Percentiles rank a stretch among this genome's conserved stretches.
Evolutionary conservation across 1,140 invertebrate species (phyloP).

Genomic region (Drosophila serrata): DNA sequence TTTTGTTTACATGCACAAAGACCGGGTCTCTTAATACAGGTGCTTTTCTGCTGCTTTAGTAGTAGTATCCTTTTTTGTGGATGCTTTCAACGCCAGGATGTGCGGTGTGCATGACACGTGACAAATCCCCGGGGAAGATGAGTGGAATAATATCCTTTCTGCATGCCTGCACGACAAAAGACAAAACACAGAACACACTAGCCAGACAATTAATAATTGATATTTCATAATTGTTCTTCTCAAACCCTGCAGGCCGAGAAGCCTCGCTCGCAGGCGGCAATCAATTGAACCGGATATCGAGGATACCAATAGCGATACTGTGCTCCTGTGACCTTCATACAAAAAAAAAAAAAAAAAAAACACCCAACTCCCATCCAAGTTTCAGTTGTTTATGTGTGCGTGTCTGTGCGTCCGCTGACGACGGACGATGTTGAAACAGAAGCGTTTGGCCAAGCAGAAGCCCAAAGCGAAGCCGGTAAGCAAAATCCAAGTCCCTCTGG

Average conservation of each 20-base stretch:
- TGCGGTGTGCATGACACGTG: constrained; percentile 37
- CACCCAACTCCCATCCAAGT: constrained; percentile 18
- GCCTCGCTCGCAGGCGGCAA: constrained; percentile 40
- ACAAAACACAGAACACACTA: constrained; percentile 40
- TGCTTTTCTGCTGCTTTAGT: background rate
- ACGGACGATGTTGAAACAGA: constrained; percentile 85
- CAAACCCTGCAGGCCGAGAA: constrained; percentile 44
- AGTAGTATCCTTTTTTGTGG: background rate
- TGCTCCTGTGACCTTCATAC: constrained; percentile 5
- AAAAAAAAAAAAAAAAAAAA: background rate
- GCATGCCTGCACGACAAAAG: constrained; percentile 53
- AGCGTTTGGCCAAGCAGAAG: constrained; percentile 84
- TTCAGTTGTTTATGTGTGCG: constrained; percentile 69
- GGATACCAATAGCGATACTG: constrained; percentile 1
- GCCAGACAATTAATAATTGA: constrained; percentile 50
- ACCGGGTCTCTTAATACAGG: constrained; percentile 10
- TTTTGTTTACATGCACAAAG: constrained; percentile 44
- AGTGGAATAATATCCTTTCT: constrained; percentile 41
- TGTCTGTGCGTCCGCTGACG: constrained; percentile 73
- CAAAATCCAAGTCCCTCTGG: constrained; percentile 19
- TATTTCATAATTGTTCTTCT: constrained; percentile 60
- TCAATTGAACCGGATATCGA: constrained; percentile 45
- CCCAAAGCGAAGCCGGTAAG: constrained; percentile 85
- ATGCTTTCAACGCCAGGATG: constrained; percentile 16
- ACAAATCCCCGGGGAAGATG: constrained; percentile 24